Percentiles rank a stretch among this genome's conserved stretches.
These are phyloP conservation scores for Colostygia pectinataria DNA, from an alignment of 2,888 invertebrate genomes.

Conservation along the genomic window DNA sequence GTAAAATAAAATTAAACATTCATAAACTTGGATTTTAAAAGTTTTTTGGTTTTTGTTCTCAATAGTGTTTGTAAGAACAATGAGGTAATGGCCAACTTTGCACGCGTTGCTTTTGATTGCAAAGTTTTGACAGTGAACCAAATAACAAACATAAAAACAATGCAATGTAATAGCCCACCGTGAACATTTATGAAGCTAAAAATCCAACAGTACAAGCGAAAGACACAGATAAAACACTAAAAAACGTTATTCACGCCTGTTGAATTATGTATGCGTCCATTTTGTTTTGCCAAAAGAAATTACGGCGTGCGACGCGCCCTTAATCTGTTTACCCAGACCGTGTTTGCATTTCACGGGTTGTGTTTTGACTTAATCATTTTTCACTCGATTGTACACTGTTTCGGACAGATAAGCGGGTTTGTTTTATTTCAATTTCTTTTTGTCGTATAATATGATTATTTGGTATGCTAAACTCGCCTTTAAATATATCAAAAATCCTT, in stretches of 20 bases:
- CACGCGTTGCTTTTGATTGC: too few relatives aligned
- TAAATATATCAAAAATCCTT: too few relatives aligned
- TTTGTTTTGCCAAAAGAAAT: constrained; percentile 38
- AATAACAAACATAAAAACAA: too few relatives aligned
- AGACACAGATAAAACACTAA: constrained; percentile 18
- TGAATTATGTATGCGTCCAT: constrained; percentile 41
- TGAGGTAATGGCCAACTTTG: too few relatives aligned
- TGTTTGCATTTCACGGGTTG: constrained; percentile 26
- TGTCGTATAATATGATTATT: too few relatives aligned
- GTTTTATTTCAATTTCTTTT: neutral
- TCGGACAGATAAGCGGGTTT: constrained; percentile 3
- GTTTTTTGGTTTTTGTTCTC: too few relatives aligned
- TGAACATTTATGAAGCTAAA: neutral
- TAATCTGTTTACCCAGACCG: constrained; percentile 24
- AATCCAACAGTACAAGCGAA: constrained; percentile 5
- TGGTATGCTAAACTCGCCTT: too few relatives aligned
- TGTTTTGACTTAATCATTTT: constrained; percentile 20
- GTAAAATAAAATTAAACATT: too few relatives aligned
- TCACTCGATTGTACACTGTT: constrained; percentile 15
- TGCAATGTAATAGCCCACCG: too few relatives aligned
- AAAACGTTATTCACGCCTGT: constrained; percentile 39
- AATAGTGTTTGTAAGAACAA: too few relatives aligned
- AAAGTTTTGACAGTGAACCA: too few relatives aligned
- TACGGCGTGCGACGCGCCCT: constrained; percentile 20
- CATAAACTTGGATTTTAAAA: too few relatives aligned